Conservation (phyloP, 2,113 vertebrate species). For the Sporophila hypoxantha region DNA sequence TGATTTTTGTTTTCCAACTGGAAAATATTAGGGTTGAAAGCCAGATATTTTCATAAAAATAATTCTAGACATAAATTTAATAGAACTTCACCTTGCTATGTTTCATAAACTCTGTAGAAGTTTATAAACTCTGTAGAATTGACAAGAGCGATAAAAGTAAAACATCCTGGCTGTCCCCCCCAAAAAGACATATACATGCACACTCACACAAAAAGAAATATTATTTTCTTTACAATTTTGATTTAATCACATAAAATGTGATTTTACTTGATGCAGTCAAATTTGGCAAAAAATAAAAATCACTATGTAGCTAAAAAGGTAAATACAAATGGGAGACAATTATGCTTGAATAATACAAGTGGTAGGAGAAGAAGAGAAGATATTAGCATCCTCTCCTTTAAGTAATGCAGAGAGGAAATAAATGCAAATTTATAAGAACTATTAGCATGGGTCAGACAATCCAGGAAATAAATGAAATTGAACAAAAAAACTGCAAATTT, state of each 20-base stretch:
- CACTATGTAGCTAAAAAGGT: not conserved
- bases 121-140: not conserved
- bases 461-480: not conserved
- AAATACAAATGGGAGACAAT: not conserved
- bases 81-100: not conserved
- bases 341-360: not conserved
- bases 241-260: not conserved
- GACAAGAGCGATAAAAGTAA: not conserved
- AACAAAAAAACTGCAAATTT: not conserved
- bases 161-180: rapidly evolving
- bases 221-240: rapidly evolving
- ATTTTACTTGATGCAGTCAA: not conserved
- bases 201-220: not conserved
- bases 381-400: not conserved
- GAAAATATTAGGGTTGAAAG: not conserved
- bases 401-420: not conserved
- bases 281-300: not conserved
- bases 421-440: not conserved
- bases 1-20: not conserved
- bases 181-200: not conserved
- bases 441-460: not conserved
- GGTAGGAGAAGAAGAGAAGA: not conserved
- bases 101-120: not conserved
- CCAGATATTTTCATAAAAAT: not conserved
- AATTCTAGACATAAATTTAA: not conserved